phyloP scores from a whole-genome alignment of 64 coral and sea anemone genomes.

The Platygyra sinensis region DNA sequence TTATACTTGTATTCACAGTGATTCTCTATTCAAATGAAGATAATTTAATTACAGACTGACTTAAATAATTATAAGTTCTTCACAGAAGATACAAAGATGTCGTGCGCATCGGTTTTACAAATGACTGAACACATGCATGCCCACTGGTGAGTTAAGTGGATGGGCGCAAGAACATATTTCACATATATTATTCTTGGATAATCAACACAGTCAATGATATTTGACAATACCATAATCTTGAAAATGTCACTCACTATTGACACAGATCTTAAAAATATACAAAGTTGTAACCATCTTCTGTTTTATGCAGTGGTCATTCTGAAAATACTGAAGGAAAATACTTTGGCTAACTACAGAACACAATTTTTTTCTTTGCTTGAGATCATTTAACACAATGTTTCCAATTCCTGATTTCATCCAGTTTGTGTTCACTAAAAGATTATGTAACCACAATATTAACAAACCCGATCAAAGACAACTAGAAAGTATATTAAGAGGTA shows the following conservation, averaged over 20 bases:
- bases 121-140: conserved; percentile 8
- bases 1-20: neutral
- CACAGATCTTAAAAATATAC: conserved; percentile 29
- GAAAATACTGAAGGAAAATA: neutral
- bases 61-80: conserved; percentile 47
- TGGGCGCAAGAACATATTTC: neutral
- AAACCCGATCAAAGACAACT: neutral
- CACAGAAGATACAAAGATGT: conserved; percentile 53
- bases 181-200: conserved; percentile 18
- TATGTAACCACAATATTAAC: neutral
- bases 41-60: conserved; percentile 14
- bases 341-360: neutral
- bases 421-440: neutral
- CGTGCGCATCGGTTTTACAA: conserved; percentile 40
- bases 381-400: neutral
- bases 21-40: neutral
- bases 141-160: neutral
- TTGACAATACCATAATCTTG: neutral
- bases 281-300: neutral
- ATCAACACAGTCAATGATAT: conserved; percentile 6
- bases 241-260: conserved; percentile 1
- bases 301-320: neutral
- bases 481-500: neutral
- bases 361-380: neutral
- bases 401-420: neutral